Conservation (phyloP, 2,113 vertebrate genomes). For the Scytalopus superciliaris region DNA sequence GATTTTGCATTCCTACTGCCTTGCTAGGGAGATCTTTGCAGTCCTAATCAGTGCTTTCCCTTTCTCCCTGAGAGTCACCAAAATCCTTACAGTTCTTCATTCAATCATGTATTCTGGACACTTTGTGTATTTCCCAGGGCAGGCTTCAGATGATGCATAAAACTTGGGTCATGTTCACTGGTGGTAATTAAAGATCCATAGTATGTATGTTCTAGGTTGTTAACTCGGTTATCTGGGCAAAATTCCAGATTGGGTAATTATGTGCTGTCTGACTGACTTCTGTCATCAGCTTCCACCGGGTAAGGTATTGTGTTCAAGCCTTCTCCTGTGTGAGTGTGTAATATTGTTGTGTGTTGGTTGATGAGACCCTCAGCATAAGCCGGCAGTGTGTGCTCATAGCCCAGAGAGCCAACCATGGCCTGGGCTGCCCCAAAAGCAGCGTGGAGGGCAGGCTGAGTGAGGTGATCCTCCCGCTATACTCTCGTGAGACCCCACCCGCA, state of each 20-base stretch:
- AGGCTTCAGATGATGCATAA: background rate
- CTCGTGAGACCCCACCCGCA: background rate
- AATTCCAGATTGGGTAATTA: slow-evolving; percentile 30
- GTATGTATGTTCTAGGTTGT: slow-evolving; percentile 15
- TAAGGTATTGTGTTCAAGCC: background rate
- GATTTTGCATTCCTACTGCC: background rate
- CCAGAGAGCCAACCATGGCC: background rate
- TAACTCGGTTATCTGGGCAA: slow-evolving; percentile 13
- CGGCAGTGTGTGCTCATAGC: background rate
- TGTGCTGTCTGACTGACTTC: background rate
- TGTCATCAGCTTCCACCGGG: background rate
- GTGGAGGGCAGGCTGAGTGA: background rate
- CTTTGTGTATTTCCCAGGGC: background rate
- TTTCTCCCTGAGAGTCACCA: background rate
- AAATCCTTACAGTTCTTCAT: background rate
- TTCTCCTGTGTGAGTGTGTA: background rate
- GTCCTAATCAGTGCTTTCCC: background rate
- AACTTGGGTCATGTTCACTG: background rate
- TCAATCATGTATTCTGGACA: fast-evolving
- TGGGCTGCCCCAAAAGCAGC: background rate
- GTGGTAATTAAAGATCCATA: slow-evolving; percentile 3
- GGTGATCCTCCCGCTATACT: background rate
- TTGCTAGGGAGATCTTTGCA: background rate
- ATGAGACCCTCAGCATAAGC: background rate
- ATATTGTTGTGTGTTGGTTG: background rate